Evolutionary conservation across 1,140 invertebrate species (phyloP).

Genomic region (Temnothorax curvispinosus): DNA sequence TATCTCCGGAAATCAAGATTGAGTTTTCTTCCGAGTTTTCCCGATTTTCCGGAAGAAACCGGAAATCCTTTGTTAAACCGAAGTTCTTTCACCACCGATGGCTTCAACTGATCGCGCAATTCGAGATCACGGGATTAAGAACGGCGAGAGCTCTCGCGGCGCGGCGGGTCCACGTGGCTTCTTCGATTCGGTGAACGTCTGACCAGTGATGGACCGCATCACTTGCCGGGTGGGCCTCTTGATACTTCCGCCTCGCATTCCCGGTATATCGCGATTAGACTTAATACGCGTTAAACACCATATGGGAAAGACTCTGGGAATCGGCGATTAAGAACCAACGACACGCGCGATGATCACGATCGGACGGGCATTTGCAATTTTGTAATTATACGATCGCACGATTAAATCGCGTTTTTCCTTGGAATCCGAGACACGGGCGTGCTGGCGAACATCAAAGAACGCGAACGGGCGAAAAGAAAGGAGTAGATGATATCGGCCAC

Average conservation of each 20-base stretch:
- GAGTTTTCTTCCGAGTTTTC: not conserved
- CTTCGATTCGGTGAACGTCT: conserved; percentile 54
- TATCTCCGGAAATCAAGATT: not conserved
- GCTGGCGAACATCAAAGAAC: conserved; percentile 65
- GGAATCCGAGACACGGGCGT: conserved; percentile 65
- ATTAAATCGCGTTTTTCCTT: conserved; percentile 60
- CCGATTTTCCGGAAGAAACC: not conserved
- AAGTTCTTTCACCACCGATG: too few species aligned
- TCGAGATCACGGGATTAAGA: not conserved
- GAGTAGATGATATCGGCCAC: conserved; percentile 68
- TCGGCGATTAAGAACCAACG: conserved; percentile 23
- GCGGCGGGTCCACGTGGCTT: not conserved
- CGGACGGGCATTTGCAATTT: conserved; percentile 34
- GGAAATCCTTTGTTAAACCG: not conserved
- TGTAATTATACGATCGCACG: conserved; percentile 29
- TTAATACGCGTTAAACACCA: not conserved
- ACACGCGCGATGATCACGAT: conserved; percentile 44
- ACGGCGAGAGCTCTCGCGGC: not conserved
- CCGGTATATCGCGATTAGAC: not conserved
- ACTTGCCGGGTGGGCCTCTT: conserved; percentile 42
- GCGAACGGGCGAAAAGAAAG: conserved; percentile 57
- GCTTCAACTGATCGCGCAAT: not conserved
- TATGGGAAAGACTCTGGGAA: not conserved
- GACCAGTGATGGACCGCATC: conserved; percentile 67
- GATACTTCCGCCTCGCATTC: not conserved